These are phyloP conservation scores for Drosophila nigrodunni DNA, from an alignment of 1,140 invertebrate species.

Conservation along the genomic window DNA sequence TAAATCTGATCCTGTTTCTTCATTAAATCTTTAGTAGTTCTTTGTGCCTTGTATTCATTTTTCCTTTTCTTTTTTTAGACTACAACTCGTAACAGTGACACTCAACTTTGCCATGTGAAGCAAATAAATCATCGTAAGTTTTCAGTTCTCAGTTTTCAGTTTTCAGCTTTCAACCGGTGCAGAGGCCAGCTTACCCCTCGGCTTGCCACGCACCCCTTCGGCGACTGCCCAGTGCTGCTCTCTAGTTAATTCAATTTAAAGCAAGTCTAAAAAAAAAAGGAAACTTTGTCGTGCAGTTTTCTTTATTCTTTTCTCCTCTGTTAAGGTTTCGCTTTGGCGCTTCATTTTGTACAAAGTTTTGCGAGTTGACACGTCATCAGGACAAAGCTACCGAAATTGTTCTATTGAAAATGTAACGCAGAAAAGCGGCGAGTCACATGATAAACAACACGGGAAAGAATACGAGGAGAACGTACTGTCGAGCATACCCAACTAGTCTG, in stretches of 20 bases:
- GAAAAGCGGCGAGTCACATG: conserved; percentile 59
- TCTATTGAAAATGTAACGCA: conserved; percentile 52
- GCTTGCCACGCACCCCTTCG: neutral
- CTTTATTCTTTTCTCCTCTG: conserved; percentile 41
- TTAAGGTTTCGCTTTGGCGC: conserved; percentile 68
- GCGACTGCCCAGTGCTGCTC: conserved; percentile 37
- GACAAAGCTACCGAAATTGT: conserved; percentile 66
- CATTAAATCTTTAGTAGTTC: conserved; percentile 11
- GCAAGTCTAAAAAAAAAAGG: conserved; percentile 48
- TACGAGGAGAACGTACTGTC: too few species aligned
- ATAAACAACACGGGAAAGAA: conserved; percentile 48
- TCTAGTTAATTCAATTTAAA: conserved; percentile 81
- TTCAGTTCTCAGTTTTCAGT: conserved; percentile 52
- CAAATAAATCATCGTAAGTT: conserved; percentile 81
- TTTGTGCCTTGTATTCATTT: neutral
- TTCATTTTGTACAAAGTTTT: conserved; percentile 76
- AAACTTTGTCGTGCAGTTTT: conserved; percentile 71
- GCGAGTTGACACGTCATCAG: conserved; percentile 78
- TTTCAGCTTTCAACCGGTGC: conserved; percentile 76
- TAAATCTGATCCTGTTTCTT: conserved; percentile 26
- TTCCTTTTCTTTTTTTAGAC: neutral
- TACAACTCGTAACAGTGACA: conserved; percentile 66
- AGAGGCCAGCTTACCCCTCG: conserved; percentile 51
- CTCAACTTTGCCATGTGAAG: conserved; percentile 80
- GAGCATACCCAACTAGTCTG: too few species aligned